A percentile compares a stretch with the other conserved stretches of the same genome.
Conservation (phyloP, 1,140 invertebrate species). For the Homarus americanus region DNA sequence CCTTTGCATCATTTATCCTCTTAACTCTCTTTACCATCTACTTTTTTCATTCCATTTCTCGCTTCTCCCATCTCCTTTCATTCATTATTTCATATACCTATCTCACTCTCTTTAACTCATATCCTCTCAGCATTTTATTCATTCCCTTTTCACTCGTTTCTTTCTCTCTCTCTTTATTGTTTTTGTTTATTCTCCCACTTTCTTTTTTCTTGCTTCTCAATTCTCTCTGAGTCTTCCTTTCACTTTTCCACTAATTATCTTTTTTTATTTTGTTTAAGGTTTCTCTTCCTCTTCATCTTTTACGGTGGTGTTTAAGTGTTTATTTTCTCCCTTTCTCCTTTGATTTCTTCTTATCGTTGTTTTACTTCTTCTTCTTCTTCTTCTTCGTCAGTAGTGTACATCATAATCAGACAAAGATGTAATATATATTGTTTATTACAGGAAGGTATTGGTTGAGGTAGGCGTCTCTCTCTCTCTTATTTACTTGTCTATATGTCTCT, state of each 20-base stretch:
- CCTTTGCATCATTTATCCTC: neutral
- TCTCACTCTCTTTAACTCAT: neutral
- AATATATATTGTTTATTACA: no score
- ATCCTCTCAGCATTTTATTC: neutral
- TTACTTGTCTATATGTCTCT: no score
- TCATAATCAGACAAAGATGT: no score
- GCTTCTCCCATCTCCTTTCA: neutral
- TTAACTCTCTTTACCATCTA: neutral
- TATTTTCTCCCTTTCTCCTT: no score
- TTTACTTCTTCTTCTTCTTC: no score
- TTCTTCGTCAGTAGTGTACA: no score
- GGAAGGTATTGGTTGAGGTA: no score
- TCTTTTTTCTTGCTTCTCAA: neutral
- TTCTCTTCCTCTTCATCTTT: neutral
- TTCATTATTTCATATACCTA: neutral
- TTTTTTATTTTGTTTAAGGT: neutral
- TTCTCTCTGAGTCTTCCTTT: neutral
- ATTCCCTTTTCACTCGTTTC: neutral
- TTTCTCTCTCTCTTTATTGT: neutral
- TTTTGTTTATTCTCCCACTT: neutral
- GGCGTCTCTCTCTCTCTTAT: no score
- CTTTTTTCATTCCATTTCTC: neutral
- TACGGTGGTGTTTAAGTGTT: no score
- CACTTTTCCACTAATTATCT: neutral
- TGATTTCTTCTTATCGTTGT: no score